Evolutionary conservation across 2,888 invertebrate genomes (phyloP), one percentile per base, ranked within the genome.

Genomic region (Lamellibrachia columna): DNA sequence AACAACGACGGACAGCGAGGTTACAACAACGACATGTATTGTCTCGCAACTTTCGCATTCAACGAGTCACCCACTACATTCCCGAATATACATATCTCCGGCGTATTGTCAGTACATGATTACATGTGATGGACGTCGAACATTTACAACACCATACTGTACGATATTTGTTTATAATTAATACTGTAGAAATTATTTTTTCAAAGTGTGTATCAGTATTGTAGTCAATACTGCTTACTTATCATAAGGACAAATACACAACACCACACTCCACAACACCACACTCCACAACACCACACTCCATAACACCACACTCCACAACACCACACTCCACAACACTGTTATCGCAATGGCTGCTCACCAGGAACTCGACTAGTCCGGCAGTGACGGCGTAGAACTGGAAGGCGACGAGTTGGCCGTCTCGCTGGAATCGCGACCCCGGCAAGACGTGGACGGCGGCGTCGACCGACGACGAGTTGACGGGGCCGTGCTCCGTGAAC

Each of bases 401-500:
- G 58, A 53, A 91, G 53, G 92, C 92, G 53, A 91, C 6, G 4
- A 91, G 92, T 91, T 91, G 93, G 1, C 95, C 95, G 28, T 94
- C 90, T 55, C 93, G 92, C 52, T 93, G 55, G 92, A 94, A 94
- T 53, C 94, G 94, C 7, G 94, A 90, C 7, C 92, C 92, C 11
- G 93, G 93, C 92, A 94, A 92, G 22, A 94, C 90, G 55, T n/a
- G 11, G 92, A 52, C 28, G 60, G 28, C 53, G 91, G 4, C 1
- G 4, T 11, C 22, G 52, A n/a, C 7, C 15, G 91, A 2, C 15
- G n/a, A 1, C 8, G 40, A 3, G 22, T 9, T 53, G 60, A 22
- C 22, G 22, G 60, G 28, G 55, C 75, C 92, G 60, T 92, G 60
- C 7, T 92, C 58, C 15, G 60, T 22, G 28, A 92, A 28, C 40